Conservation (phyloP, 2,113 vertebrate species). For the Glaucomys volans region DNA sequence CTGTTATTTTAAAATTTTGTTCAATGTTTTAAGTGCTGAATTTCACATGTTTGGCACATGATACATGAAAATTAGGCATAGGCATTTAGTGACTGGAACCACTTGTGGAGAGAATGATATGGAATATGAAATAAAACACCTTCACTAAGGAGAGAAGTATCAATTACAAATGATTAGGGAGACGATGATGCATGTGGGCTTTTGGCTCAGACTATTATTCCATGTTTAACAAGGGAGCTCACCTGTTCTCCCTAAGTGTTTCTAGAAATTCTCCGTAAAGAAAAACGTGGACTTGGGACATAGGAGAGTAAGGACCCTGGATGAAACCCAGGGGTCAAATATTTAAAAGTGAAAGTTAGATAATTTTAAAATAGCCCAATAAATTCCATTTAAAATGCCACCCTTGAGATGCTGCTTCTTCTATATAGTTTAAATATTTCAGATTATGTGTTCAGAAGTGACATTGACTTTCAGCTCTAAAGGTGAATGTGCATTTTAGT, state of each 20-base stretch:
- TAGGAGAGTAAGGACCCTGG: background rate
- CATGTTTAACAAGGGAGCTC: background rate
- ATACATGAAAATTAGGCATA: background rate
- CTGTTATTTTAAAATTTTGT: slow-evolving; percentile 32
- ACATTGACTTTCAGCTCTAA: slow-evolving; percentile 59
- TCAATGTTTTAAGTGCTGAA: background rate
- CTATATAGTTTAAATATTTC: background rate
- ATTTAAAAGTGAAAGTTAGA: background rate
- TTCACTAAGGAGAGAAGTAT: background rate
- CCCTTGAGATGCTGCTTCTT: slow-evolving; percentile 52
- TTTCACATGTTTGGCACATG: background rate
- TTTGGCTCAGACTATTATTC: slow-evolving; percentile 44
- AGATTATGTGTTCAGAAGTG: background rate
- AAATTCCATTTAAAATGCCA: slow-evolving; percentile 56
- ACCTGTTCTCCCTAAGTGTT: slow-evolving; percentile 31
- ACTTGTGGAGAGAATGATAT: background rate
- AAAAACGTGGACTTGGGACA: slow-evolving; percentile 23
- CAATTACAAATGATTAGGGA: slow-evolving; percentile 36
- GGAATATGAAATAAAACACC: slow-evolving; percentile 43
- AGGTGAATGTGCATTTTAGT: slow-evolving; percentile 24
- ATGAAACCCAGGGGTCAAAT: slow-evolving; percentile 61
- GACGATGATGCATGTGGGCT: slow-evolving; percentile 37
- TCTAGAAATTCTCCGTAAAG: slow-evolving; percentile 24
- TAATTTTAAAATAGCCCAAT: slow-evolving; percentile 56
- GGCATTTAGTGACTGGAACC: slow-evolving; percentile 7